Evolutionary conservation across 2,888 invertebrate species (phyloP).

Genomic region (Tachina grossa): DNA sequence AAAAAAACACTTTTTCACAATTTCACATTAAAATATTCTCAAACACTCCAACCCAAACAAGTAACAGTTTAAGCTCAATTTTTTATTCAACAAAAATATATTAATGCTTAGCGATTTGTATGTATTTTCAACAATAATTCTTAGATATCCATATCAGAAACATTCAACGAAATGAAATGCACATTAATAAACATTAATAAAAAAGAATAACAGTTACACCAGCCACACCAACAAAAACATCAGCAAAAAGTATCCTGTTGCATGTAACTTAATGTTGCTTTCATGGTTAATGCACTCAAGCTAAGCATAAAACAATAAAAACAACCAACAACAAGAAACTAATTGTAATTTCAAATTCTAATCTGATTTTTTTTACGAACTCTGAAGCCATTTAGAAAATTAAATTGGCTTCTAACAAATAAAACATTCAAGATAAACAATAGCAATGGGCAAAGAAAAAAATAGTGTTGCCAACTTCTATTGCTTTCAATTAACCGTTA

Average conservation of each 20-base stretch:
- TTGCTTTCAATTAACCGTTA: not conserved
- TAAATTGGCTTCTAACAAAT: conserved; percentile 56
- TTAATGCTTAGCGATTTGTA: conserved; percentile 40
- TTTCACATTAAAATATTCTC: not conserved
- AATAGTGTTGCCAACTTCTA: conserved; percentile 10
- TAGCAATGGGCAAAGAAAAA: conserved; percentile 31
- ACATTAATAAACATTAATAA: conserved; percentile 37
- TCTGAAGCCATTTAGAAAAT: conserved; percentile 49
- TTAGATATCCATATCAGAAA: conserved; percentile 50
- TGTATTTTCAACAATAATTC: conserved; percentile 54
- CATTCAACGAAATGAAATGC: conserved; percentile 40
- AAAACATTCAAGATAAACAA: conserved; percentile 10
- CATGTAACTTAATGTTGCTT: conserved; percentile 26
- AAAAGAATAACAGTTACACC: not conserved
- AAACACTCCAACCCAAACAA: not conserved
- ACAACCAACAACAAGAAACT: conserved; percentile 39
- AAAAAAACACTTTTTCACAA: not conserved
- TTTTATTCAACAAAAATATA: not conserved
- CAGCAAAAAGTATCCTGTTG: conserved; percentile 9
- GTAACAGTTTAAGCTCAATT: not conserved
- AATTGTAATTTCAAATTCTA: conserved; percentile 69
- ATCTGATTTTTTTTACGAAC: conserved; percentile 68
- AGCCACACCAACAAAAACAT: not conserved
- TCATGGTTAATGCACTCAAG: conserved; percentile 47
- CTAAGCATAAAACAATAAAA: not conserved